A percentile compares a stretch with the other conserved stretches of the same genome.
Evolutionary conservation across 2,113 vertebrate species (phyloP).

Genomic region (Brachyistius frenatus): DNA sequence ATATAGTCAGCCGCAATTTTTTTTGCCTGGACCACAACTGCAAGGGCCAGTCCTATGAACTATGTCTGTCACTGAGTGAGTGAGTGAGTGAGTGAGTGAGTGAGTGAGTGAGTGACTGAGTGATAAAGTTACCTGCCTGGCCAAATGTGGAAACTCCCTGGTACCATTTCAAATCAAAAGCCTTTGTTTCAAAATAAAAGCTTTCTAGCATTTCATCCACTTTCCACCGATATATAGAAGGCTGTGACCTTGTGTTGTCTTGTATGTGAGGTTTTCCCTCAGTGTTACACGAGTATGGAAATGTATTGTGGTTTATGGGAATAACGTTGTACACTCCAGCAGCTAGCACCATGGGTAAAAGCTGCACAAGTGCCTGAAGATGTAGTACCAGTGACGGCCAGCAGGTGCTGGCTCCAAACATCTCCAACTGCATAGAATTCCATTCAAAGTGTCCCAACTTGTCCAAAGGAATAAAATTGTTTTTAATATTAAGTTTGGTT

Average conservation of each 20-base stretch:
- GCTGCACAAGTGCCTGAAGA: not conserved
- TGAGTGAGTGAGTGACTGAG: no score
- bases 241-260: not conserved
- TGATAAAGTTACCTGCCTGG: no score
- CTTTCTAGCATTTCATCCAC: no score
- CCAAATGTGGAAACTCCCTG: no score
- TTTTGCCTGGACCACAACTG: no score
- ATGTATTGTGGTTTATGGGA: not conserved
- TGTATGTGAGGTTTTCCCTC: not conserved
- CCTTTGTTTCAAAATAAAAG: no score
- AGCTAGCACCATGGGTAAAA: constrained; percentile 11
- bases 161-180: no score
- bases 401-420: constrained; percentile 12
- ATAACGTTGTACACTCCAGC: not conserved
- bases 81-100: no score
- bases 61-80: no score
- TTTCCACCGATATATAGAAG: no score
- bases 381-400: constrained; percentile 3
- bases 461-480: not conserved
- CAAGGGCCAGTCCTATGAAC: no score
- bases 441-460: not conserved
- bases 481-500: not conserved
- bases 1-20: constrained; percentile 10
- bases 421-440: constrained; percentile 18
- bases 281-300: constrained; percentile 5